Conservation (phyloP, 2,113 vertebrate species). For the Dasypus novemcinctus region DNA sequence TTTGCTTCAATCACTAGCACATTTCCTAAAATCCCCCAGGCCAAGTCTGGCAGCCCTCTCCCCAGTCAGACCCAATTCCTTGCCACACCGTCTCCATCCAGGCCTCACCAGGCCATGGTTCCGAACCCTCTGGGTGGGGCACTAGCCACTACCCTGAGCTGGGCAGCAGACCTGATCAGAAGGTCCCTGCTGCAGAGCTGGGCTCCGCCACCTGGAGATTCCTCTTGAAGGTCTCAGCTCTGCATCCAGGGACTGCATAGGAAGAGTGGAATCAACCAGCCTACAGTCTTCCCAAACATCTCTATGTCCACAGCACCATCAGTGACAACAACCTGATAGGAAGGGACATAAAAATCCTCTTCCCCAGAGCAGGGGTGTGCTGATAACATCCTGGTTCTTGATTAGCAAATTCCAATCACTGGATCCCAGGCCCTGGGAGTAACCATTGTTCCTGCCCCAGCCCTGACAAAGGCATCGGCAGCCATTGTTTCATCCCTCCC, state of each 20-base stretch:
- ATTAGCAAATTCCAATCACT: too few species aligned
- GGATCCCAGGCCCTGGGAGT: too few species aligned
- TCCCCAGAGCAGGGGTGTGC: too few species aligned
- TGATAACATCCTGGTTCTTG: too few species aligned
- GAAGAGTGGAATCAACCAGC: neutral
- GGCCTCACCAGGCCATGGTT: neutral
- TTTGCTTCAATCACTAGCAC: neutral
- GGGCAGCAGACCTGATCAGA: neutral
- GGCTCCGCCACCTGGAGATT: neutral
- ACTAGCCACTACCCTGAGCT: fast-evolving
- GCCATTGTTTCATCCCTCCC: too few species aligned
- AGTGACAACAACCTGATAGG: neutral
- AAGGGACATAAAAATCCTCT: too few species aligned
- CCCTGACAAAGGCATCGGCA: too few species aligned
- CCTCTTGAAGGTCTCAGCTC: neutral
- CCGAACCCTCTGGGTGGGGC: too few species aligned
- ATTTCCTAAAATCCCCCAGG: neutral
- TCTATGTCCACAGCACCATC: fast-evolving
- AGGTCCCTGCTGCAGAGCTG: neutral
- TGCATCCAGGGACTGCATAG: neutral
- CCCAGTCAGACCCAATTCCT: neutral
- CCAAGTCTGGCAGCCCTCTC: too few species aligned
- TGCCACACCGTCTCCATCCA: neutral
- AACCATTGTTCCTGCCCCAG: too few species aligned
- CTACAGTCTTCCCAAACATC: neutral